These are phyloP conservation scores for Lucinisca nassula DNA, from an alignment of 2,888 invertebrate species.

Conservation along the genomic window DNA sequence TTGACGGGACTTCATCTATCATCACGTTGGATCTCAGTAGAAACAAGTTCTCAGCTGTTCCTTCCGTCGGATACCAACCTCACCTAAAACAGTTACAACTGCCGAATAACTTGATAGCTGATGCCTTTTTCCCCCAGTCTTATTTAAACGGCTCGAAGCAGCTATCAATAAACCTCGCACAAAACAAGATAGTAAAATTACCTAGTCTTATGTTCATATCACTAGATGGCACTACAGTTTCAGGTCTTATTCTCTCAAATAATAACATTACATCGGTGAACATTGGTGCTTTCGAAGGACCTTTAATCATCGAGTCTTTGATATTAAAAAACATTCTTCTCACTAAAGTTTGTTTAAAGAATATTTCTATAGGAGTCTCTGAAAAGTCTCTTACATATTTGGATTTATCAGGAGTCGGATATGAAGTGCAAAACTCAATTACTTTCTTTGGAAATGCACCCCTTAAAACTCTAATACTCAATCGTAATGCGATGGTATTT, in stretches of 20 bases:
- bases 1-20: not conserved
- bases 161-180: not conserved
- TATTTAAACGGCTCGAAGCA: not conserved
- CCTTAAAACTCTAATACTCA: not conserved
- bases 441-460: not conserved
- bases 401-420: not conserved
- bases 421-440: not conserved
- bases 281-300: not conserved
- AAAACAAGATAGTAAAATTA: not conserved
- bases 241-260: not conserved
- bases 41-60: not conserved
- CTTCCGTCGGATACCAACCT: not conserved
- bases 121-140: not conserved
- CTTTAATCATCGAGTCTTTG: not conserved
- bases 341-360: not conserved
- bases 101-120: not conserved
- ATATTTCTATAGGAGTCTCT: not conserved
- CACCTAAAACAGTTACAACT: not conserved
- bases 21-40: not conserved
- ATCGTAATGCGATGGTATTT: not conserved
- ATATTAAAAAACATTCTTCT: not conserved
- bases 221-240: not conserved
- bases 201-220: not conserved
- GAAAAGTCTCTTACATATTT: not conserved
- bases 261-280: not conserved